These are phyloP conservation scores for Sturmia bella DNA, from an alignment of 2,888 invertebrate genomes.

Conservation along the genomic window DNA sequence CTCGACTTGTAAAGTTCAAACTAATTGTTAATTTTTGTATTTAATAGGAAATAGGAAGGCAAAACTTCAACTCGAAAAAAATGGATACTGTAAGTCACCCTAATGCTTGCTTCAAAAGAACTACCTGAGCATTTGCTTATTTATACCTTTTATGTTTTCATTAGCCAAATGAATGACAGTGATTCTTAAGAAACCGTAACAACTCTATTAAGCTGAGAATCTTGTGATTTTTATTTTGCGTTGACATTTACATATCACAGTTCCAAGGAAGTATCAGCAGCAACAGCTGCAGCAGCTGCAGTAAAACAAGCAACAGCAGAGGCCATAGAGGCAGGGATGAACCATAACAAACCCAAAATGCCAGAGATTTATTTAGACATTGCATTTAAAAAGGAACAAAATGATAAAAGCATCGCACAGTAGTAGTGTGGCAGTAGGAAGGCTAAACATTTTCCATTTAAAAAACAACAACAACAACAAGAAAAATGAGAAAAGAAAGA, in stretches of 20 bases:
- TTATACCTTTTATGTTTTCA: conserved; percentile 22
- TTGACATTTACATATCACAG: conserved; percentile 69
- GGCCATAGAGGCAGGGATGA: conserved; percentile 1
- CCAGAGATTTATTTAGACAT: conserved; percentile 40
- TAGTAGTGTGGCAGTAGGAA: conserved; percentile 14
- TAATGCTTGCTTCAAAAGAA: too few species aligned
- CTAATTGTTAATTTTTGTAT: too few species aligned
- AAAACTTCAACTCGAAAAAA: too few species aligned
- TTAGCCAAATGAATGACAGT: conserved; percentile 67
- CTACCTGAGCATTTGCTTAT: neutral
- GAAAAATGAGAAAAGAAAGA: neutral
- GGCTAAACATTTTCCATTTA: conserved; percentile 2
- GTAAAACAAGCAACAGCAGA: conserved; percentile 4
- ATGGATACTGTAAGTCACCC: too few species aligned
- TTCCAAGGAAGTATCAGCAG: conserved; percentile 64
- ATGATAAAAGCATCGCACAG: conserved; percentile 29
- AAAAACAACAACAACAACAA: conserved; percentile 8
- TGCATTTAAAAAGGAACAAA: conserved; percentile 33
- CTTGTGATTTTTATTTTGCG: conserved; percentile 46
- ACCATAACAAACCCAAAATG: neutral
- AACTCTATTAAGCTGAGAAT: conserved; percentile 64
- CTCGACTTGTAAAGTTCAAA: too few species aligned
- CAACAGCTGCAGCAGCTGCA: neutral
- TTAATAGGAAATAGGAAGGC: too few species aligned
- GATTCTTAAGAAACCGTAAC: conserved; percentile 68